Evolutionary conservation across 2,797 vertebrate species (phyloP).

Genomic region (Leptodactylus fallax): DNA sequence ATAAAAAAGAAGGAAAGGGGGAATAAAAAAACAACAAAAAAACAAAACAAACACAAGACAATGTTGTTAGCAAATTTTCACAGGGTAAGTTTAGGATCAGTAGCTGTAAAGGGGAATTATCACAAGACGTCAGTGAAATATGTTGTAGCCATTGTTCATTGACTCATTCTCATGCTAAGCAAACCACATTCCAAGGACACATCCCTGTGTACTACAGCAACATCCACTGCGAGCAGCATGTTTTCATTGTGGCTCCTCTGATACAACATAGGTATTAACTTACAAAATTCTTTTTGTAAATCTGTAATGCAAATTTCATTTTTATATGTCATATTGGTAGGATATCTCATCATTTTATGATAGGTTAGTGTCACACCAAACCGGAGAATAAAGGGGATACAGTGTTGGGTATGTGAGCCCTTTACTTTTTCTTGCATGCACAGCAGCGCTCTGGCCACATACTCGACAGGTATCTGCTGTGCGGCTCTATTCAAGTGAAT

Average conservation of each 20-base stretch:
- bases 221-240: neutral
- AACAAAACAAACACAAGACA: slow-evolving; percentile 82
- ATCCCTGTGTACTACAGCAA: neutral
- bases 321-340: too few relatives aligned
- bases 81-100: slow-evolving; percentile 78
- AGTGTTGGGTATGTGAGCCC: too few relatives aligned
- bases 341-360: too few relatives aligned
- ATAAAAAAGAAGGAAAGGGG: slow-evolving; percentile 64
- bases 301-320: neutral
- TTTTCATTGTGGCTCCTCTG: neutral
- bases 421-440: too few relatives aligned
- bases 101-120: slow-evolving; percentile 65
- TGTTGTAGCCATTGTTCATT: neutral
- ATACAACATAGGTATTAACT: neutral
- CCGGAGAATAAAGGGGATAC: too few relatives aligned
- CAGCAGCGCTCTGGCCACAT: too few relatives aligned
- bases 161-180: neutral
- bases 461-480: too few relatives aligned
- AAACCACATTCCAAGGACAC: neutral
- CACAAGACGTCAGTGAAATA: slow-evolving; percentile 12
- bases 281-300: too few relatives aligned
- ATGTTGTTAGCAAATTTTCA: slow-evolving; percentile 86
- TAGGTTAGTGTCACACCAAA: too few relatives aligned
- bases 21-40: slow-evolving; percentile 65
- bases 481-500: too few relatives aligned